These are phyloP conservation scores for Xylocampa areola DNA, from an alignment of 2,888 invertebrate genomes.

Conservation along the genomic window DNA sequence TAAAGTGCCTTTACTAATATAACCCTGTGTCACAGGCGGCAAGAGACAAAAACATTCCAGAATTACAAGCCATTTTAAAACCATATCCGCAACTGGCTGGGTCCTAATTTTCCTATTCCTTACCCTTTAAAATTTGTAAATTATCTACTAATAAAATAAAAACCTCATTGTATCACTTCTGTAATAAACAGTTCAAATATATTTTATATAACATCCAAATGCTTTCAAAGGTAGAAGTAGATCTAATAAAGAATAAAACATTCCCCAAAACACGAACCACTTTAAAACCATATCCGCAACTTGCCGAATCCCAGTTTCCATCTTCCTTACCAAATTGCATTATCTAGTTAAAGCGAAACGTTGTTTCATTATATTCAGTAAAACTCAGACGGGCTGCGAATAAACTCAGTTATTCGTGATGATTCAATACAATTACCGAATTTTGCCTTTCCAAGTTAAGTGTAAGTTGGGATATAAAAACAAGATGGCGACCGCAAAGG, in stretches of 20 bases:
- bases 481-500: constrained; percentile 6
- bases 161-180: too few species aligned
- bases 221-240: too few species aligned
- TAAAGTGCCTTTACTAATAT: too few species aligned
- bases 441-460: constrained; percentile 43
- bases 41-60: too few species aligned
- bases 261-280: background rate
- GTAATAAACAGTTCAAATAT: too few species aligned
- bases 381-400: constrained; percentile 56
- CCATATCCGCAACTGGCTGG: too few species aligned
- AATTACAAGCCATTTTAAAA: background rate
- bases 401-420: constrained; percentile 60
- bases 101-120: too few species aligned
- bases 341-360: constrained; percentile 68
- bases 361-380: constrained; percentile 65
- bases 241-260: too few species aligned
- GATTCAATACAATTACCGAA: constrained; percentile 60
- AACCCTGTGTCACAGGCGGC: too few species aligned
- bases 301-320: constrained; percentile 37
- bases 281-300: constrained; percentile 13
- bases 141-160: too few species aligned
- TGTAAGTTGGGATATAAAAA: constrained; percentile 26
- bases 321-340: constrained; percentile 67
- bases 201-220: too few species aligned
- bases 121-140: too few species aligned